Percentiles rank a stretch among this genome's conserved stretches.
Conservation (phyloP, 1,140 invertebrate genomes). For the Leptinotarsa undecemlineata region DNA sequence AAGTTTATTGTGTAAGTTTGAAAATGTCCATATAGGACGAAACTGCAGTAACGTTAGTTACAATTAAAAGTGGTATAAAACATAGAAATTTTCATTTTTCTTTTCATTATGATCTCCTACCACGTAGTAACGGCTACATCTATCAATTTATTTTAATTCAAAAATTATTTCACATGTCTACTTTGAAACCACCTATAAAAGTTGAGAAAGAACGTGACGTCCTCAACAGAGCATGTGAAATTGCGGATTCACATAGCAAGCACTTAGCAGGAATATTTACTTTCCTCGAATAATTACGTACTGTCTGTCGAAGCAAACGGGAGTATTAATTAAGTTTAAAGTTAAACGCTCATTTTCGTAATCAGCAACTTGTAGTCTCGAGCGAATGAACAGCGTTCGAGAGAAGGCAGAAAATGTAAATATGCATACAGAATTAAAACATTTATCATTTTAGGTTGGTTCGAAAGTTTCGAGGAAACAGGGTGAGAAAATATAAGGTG, state of each 20-base stretch:
- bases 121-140: too few relatives aligned
- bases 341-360: constrained; percentile 6
- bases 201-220: too few relatives aligned
- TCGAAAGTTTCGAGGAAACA: not conserved
- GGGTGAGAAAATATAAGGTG: not conserved
- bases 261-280: constrained; percentile 2
- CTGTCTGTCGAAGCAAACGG: not conserved
- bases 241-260: not conserved
- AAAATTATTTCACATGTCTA: too few relatives aligned
- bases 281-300: constrained; percentile 3
- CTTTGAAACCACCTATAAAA: too few relatives aligned
- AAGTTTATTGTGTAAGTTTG: too few relatives aligned
- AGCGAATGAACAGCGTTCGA: not conserved
- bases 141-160: too few relatives aligned
- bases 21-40: too few relatives aligned
- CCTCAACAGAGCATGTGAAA: not conserved
- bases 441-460: not conserved
- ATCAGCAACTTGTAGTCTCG: not conserved
- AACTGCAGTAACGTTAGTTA: too few relatives aligned
- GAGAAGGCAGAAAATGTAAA: not conserved
- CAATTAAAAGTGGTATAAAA: too few relatives aligned
- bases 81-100: too few relatives aligned
- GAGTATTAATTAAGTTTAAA: constrained; percentile 6
- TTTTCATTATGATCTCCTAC: too few relatives aligned
- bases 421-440: not conserved